Evolutionary conservation across 2,113 vertebrate species (phyloP), one percentile per base, ranked within the genome.

Genomic region (Phalacrocorax aristotelis): DNA sequence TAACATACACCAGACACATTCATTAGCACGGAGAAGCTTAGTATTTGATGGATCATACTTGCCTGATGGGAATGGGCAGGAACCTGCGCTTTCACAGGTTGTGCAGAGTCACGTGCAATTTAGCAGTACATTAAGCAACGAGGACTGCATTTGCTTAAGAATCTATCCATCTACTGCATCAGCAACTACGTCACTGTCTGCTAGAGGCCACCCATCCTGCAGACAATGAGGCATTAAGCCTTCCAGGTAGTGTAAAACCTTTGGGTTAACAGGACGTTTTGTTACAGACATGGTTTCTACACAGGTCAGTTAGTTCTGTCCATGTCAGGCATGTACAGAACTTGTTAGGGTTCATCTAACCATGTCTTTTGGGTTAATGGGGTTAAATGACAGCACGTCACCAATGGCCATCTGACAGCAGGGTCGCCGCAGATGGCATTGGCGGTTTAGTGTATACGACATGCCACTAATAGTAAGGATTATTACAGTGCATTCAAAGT

Each of bases 311-410:
- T 93, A 95, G 92, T n/a, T 97, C 95, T 87, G 86, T 52, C 80
- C 93, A 88, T 49, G 71, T 18, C 88, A 75, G 54, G 79, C 79
- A 94, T 8, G 94, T 52, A 55, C 80, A 96, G 93, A 74, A 96
- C 93, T 95, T 0, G 81, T 94, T 92, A 95, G 91, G 95, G 74
- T 72, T 93, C 66, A 36, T 44, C 94, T 61, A 89, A 69, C 83
- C 89, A 89, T 4, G 75, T 82, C 83, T 74, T 88, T 38, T 36
- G 65, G 83, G 91, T 96, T 95, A 96, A 93, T 3, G 74, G 66
- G 87, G 94, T 97, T 98, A 97, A 94, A 97, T 7, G 88, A 97
- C 93, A 95, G 86, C 90, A 91, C 78, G 10, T 77, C 95, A 86
- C 95, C 97, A 96, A 97, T 92, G 2, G 64, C 95, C 96, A 92